A percentile compares a stretch with the other conserved stretches of the same genome.
Evolutionary conservation across 2,113 vertebrate species (phyloP).

Genomic region (Rattus rattus): DNA sequence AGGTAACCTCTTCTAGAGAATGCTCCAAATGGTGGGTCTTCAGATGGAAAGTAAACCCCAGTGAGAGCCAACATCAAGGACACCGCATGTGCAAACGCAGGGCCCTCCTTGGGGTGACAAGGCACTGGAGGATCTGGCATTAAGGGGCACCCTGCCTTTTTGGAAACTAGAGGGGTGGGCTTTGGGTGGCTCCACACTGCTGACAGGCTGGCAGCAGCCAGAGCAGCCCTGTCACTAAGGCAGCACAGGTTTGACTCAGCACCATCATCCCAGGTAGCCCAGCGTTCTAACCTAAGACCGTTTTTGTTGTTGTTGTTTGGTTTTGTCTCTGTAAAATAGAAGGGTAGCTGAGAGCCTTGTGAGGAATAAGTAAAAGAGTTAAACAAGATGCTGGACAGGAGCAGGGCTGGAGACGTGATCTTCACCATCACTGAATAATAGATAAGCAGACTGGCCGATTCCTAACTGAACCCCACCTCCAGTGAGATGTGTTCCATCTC

Average conservation of each 20-base stretch:
- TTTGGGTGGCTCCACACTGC: neutral
- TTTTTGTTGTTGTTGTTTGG: neutral
- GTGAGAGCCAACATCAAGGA: neutral
- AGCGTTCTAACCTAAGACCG: neutral
- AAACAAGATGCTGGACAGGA: neutral
- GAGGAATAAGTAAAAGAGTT: neutral
- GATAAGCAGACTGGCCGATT: neutral
- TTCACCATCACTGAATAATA: neutral
- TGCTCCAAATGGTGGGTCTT: neutral
- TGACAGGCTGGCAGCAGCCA: neutral
- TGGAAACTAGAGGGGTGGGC: neutral
- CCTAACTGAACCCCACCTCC: neutral
- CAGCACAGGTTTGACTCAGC: neutral
- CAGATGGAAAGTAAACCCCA: neutral
- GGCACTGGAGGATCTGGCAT: conserved; percentile 45
- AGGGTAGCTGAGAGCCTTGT: neutral
- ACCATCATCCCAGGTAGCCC: neutral
- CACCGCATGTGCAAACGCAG: neutral
- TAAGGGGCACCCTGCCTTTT: neutral
- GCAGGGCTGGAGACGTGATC: neutral
- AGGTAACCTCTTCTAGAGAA: neutral
- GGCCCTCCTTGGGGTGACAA: conserved; percentile 1
- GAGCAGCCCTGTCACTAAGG: neutral
- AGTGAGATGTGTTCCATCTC: neutral
- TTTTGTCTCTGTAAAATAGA: neutral